Percentiles rank a stretch among this genome's conserved stretches.
Evolutionary conservation across 2,888 invertebrate genomes (phyloP).

Genomic region (Rhagonycha lutea): DNA sequence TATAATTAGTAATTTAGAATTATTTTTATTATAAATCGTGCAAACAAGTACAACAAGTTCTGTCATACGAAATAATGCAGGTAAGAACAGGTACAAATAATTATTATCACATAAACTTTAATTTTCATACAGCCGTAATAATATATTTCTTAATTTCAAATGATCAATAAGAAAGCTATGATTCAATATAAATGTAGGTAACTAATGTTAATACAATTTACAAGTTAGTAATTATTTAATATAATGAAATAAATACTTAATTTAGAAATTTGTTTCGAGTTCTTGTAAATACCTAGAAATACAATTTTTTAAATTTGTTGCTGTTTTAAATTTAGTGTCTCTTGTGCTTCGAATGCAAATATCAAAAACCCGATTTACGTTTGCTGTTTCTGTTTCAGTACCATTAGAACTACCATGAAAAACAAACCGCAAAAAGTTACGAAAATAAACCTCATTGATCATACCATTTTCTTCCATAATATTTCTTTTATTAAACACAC

Average conservation of each 20-base stretch:
- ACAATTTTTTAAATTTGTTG: conserved; percentile 9
- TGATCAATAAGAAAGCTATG: not conserved
- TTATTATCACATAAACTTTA: no score
- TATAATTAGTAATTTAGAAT: no score
- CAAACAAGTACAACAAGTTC: no score
- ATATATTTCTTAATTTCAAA: not conserved
- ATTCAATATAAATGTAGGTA: not conserved
- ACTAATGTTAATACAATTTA: not conserved
- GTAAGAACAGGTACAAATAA: no score
- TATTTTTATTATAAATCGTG: no score
- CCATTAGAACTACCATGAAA: not conserved
- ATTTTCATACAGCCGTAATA: not conserved
- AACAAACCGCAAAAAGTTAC: conserved; percentile 1
- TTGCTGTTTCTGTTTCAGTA: not conserved
- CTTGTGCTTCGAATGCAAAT: not conserved
- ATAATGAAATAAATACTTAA: not conserved
- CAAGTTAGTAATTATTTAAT: not conserved
- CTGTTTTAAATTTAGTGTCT: not conserved
- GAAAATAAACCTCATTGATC: not conserved
- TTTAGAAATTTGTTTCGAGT: not conserved
- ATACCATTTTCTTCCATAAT: conserved; percentile 1
- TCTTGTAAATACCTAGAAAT: conserved; percentile 5
- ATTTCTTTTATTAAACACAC: conserved; percentile 9
- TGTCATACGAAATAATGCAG: no score
- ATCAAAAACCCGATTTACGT: not conserved